Evolutionary conservation across 2,797 vertebrate species (phyloP), one percentile per base, ranked within the genome.

Genomic region (Myotis planiceps): DNA sequence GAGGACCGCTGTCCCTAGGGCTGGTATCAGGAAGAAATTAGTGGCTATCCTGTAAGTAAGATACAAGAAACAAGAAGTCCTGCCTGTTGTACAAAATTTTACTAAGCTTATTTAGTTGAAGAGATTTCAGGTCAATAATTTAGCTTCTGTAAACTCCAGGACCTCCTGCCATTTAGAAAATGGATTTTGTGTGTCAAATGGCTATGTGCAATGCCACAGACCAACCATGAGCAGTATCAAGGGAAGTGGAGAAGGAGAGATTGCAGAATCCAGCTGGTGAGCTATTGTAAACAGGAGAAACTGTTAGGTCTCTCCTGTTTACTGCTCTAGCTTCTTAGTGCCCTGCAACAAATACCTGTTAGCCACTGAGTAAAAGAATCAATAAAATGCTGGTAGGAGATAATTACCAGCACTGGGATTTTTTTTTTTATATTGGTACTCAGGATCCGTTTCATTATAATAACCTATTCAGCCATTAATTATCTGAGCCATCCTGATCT

Each of bases 361-460:
- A 66, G 55, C 81, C 90, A 72, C 32, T 21, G 29, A 96, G 47
- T 68, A 92, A 90, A 88, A 71, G 74, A 95, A 72, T 93, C 90
- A 85, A 55, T 51, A 42, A 75, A 68, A 25, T 63, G 3, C n/a
- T 92, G 7, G 9, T 68, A 32, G 68, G 27, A 90, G 66, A 83
- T 90, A 92, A 85, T 51, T 65, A 78, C 21, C 37, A 93, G 51
- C 75, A 53, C 16, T 84, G 21, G 23, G 47, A 63, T 72, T 60
- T 32, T 78, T 23, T 29, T 92, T 51, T 68, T 25, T 6, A 27
- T 6, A 86, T 63, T 66, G 63, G 55, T 80, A 75, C 49, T 47
- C 27, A 65, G 66, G 23, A 7, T 83, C 25, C 80, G 27, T 66
- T 91, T 94, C 80, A 81, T 81, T 83, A 51, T 8, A 71, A 53